A percentile compares a stretch with the other conserved stretches of the same genome.
Conservation (phyloP, 2,797 vertebrate species). For the Lepidocolaptes lacrymiger region DNA sequence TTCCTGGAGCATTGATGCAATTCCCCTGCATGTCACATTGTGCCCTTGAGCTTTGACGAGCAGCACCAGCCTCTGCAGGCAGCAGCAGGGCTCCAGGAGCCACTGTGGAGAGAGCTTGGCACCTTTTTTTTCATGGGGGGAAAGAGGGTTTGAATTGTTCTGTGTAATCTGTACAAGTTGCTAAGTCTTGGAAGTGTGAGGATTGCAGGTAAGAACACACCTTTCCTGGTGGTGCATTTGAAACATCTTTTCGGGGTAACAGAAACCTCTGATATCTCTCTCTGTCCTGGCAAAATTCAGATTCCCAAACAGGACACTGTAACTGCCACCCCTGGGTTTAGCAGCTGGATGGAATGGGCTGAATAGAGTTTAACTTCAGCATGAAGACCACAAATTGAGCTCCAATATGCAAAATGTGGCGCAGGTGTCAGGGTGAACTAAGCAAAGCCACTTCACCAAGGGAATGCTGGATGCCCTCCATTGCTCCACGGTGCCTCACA, state of each 20-base stretch:
- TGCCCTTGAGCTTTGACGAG: not conserved
- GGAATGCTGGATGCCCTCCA: not conserved
- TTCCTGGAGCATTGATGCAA: not conserved
- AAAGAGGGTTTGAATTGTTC: not conserved
- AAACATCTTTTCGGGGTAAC: not conserved
- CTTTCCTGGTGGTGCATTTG: not conserved
- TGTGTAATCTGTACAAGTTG: not conserved
- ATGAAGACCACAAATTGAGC: not conserved
- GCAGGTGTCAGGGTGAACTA: not conserved
- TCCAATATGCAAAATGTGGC: not conserved
- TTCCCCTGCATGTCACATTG: not conserved
- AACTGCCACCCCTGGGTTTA: not conserved
- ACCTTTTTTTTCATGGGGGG: not conserved
- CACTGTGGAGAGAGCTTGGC: not conserved
- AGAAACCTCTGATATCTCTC: not conserved
- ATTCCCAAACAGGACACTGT: not conserved
- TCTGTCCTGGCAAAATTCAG: not conserved
- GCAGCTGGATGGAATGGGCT: not conserved
- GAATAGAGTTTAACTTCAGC: not conserved
- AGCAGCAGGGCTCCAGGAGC: not conserved
- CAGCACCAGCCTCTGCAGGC: not conserved
- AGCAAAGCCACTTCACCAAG: constrained; percentile 15
- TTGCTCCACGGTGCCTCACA: not conserved
- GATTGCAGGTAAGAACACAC: not conserved
- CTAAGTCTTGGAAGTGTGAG: not conserved